phyloP scores from a whole-genome alignment of 2,888 invertebrate genomes.

The Cerastoderma edule region DNA sequence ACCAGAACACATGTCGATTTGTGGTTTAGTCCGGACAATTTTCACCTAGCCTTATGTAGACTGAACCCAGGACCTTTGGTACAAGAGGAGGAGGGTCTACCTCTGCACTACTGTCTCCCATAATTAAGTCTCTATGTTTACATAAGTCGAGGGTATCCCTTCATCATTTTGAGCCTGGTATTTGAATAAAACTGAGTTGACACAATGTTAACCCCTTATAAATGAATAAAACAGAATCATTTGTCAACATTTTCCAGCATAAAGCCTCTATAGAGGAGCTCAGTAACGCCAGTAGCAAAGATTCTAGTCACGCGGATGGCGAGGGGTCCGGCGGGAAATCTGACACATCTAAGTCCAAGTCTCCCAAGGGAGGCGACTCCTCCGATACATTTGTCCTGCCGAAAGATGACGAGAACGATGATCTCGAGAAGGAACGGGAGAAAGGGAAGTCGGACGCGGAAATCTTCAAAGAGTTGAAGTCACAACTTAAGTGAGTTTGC shows the following conservation, averaged over 20 bases:
- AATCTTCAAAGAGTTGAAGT: slow-evolving; percentile 93
- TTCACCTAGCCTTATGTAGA: too few relatives aligned
- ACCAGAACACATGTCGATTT: too few relatives aligned
- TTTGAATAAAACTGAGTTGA: too few relatives aligned
- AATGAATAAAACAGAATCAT: background rate
- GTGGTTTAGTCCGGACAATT: too few relatives aligned
- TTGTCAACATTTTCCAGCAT: slow-evolving; percentile 39
- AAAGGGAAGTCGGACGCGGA: slow-evolving; percentile 87
- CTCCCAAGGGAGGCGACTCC: slow-evolving; percentile 61
- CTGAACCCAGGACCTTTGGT: too few relatives aligned
- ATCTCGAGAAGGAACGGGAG: slow-evolving; percentile 76
- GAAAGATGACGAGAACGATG: slow-evolving; percentile 75
- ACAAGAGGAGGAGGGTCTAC: too few relatives aligned
- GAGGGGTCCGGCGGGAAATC: slow-evolving; percentile 34
- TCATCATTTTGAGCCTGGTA: too few relatives aligned
- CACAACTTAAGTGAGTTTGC: slow-evolving; percentile 92
- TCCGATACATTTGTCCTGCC: slow-evolving; percentile 52
- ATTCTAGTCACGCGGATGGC: slow-evolving; percentile 37
- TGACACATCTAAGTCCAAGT: slow-evolving; percentile 46
- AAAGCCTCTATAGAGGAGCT: slow-evolving; percentile 57
- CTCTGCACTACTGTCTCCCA: too few relatives aligned
- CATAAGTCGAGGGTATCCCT: too few relatives aligned
- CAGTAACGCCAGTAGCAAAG: slow-evolving; percentile 38
- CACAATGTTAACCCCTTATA: background rate
- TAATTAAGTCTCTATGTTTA: too few relatives aligned